Evolutionary conservation across 1,140 invertebrate species (phyloP).

Genomic region (Drosophila lacertosa): DNA sequence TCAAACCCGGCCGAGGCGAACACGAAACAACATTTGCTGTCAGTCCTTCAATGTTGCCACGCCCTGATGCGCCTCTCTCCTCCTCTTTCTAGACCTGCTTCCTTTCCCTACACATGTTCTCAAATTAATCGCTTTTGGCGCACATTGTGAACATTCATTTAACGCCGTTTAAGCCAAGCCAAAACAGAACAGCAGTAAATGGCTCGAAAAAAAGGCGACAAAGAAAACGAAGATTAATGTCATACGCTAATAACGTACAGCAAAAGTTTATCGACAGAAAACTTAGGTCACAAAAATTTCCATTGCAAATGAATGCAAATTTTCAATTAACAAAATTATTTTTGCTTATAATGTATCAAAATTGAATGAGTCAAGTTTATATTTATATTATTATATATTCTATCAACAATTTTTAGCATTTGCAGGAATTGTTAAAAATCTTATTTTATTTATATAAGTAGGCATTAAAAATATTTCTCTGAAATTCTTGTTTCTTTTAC

Average conservation of each 20-base stretch:
- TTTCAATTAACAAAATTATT: neutral
- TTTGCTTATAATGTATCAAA: neutral
- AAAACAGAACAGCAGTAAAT: slow-evolving; percentile 16
- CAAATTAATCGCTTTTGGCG: slow-evolving; percentile 66
- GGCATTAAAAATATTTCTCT: too few species aligned
- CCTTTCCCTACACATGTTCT: slow-evolving; percentile 12
- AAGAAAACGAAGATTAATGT: slow-evolving; percentile 64
- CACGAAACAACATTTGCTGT: slow-evolving; percentile 46
- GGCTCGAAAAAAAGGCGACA: slow-evolving; percentile 4
- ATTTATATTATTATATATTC: too few species aligned
- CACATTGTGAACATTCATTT: slow-evolving; percentile 64
- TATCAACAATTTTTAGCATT: too few species aligned
- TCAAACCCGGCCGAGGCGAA: neutral
- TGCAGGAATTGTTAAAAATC: too few species aligned
- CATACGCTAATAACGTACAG: slow-evolving; percentile 16
- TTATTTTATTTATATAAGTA: too few species aligned
- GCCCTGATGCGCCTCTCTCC: slow-evolving; percentile 17
- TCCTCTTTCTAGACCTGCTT: neutral
- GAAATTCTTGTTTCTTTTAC: too few species aligned
- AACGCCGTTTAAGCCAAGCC: slow-evolving; percentile 63
- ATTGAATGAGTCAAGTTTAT: too few species aligned
- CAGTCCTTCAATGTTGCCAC: slow-evolving; percentile 28
- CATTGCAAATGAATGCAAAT: slow-evolving; percentile 7
- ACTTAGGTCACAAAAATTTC: slow-evolving; percentile 9
- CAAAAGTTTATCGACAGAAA: slow-evolving; percentile 34